These are phyloP conservation scores for Corticium candelabrum DNA, from an alignment of 37 sponge, comb jelly and placozoan species.

Conservation along the genomic window DNA sequence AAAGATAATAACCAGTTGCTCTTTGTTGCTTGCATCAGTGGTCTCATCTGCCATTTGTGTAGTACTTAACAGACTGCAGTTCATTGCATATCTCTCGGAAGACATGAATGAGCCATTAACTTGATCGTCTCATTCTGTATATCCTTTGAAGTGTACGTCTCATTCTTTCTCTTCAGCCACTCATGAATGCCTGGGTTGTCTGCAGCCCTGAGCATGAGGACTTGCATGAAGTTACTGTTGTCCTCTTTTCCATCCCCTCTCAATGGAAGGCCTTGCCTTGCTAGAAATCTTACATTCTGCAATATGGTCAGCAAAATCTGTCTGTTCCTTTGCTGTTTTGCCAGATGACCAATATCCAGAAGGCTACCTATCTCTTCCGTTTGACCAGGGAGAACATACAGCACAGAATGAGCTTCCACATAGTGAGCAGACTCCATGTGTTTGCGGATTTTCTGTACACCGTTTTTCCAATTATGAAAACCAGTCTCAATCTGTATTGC, in stretches of 20 bases:
- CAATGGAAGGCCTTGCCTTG: not conserved
- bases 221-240: constrained; percentile 2
- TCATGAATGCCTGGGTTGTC: not conserved
- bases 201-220: constrained; percentile 10
- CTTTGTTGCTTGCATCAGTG: constrained; percentile 34
- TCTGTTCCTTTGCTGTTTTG: no score
- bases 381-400: no score
- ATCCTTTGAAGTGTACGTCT: not conserved
- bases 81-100: not conserved
- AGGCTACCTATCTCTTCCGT: no score
- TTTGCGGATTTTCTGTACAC: no score
- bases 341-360: no score
- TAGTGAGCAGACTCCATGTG: no score
- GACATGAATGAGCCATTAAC: not conserved
- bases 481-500: no score
- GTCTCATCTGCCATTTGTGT: constrained; percentile 47
- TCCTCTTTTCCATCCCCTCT: constrained; percentile 7
- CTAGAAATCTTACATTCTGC: not conserved
- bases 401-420: no score
- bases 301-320: no score
- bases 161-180: constrained; percentile 3
- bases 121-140: not conserved
- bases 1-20: constrained; percentile 40
- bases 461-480: no score
- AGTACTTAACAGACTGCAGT: not conserved